A percentile compares a stretch with the other conserved stretches of the same genome.
These are phyloP conservation scores for Agonopterix alstromeriana DNA, from an alignment of 2,888 invertebrate species.

Conservation along the genomic window DNA sequence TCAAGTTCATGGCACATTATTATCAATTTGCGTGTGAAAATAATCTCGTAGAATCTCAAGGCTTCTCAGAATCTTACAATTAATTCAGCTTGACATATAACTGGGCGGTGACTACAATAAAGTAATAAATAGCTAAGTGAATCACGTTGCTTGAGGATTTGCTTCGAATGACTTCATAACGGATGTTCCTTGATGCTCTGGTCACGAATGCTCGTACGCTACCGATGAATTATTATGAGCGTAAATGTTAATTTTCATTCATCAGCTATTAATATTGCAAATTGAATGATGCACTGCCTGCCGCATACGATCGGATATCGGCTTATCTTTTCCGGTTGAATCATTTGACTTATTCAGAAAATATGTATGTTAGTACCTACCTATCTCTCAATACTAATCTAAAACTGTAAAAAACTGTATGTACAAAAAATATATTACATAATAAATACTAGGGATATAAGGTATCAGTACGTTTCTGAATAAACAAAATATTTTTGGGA, in stretches of 20 bases:
- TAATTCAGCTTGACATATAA: constrained; percentile 21
- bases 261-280: background rate
- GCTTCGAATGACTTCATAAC: constrained; percentile 30
- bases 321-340: too few relatives aligned
- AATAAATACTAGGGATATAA: too few relatives aligned
- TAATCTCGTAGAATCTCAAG: constrained; percentile 5
- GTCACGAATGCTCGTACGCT: constrained; percentile 22
- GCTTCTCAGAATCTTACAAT: constrained; percentile 14
- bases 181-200: constrained; percentile 29
- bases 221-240: constrained; percentile 5
- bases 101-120: constrained; percentile 26
- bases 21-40: constrained; percentile 6
- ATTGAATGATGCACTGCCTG: too few relatives aligned
- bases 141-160: constrained; percentile 16
- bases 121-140: constrained; percentile 26
- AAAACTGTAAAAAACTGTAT: too few relatives aligned
- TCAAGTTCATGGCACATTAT: background rate
- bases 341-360: too few relatives aligned
- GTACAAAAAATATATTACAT: too few relatives aligned
- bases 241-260: background rate
- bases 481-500: too few relatives aligned
- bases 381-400: too few relatives aligned
- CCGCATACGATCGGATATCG: too few relatives aligned
- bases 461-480: too few relatives aligned
- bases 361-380: too few relatives aligned